These are phyloP conservation scores for Tiliqua scincoides DNA, from an alignment of 2,113 vertebrate genomes.

Conservation along the genomic window DNA sequence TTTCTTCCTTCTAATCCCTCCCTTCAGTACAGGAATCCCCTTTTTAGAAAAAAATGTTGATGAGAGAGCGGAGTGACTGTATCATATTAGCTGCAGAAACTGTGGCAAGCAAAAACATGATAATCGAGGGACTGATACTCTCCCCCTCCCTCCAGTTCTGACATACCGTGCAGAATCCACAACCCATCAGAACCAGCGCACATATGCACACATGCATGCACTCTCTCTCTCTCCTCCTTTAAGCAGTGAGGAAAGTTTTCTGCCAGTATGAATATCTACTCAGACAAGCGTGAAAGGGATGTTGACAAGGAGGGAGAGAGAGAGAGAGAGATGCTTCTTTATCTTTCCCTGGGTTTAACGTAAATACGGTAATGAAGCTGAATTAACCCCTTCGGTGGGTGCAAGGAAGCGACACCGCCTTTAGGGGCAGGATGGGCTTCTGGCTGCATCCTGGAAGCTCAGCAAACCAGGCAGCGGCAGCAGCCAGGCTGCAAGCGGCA, in stretches of 20 bases:
- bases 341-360: background rate
- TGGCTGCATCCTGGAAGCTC: background rate
- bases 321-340: background rate
- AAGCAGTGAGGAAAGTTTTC: constrained; percentile 9
- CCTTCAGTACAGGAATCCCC: background rate
- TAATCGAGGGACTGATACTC: background rate
- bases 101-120: background rate
- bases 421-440: too few species aligned
- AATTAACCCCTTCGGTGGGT: background rate
- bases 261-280: background rate
- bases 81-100: too few species aligned
- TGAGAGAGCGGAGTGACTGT: background rate
- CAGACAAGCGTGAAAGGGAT: constrained; percentile 2
- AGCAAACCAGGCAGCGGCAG: background rate
- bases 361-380: background rate
- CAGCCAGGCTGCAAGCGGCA: background rate
- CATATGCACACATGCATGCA: background rate
- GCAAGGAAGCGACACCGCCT: background rate
- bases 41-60: background rate
- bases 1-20: too few species aligned
- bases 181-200: background rate
- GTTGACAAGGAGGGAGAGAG: background rate
- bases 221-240: constrained; percentile 17
- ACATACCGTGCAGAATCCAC: background rate
- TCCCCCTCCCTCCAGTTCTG: background rate